Evolutionary conservation across 2,113 vertebrate species (phyloP).

Genomic region (Chionodraco myersi): DNA sequence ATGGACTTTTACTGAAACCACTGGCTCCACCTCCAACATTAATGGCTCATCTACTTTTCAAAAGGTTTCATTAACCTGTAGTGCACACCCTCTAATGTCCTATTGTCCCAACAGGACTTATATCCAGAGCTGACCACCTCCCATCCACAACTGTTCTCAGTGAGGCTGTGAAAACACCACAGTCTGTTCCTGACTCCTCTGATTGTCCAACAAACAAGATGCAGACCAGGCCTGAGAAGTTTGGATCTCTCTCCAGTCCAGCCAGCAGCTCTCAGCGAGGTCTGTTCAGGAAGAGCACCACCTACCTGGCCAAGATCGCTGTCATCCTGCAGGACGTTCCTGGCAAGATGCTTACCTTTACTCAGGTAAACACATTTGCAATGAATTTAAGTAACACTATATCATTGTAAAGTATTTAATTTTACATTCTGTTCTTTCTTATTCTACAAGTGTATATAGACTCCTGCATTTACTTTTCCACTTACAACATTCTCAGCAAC

Average conservation of each 20-base stretch:
- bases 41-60: slow-evolving; percentile 11
- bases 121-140: not conserved
- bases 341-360: slow-evolving; percentile 84
- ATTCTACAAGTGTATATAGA: no score
- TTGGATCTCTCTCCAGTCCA: not conserved
- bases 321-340: slow-evolving; percentile 84
- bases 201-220: slow-evolving; percentile 27
- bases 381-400: no score
- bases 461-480: no score
- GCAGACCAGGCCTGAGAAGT: slow-evolving; percentile 18
- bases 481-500: no score
- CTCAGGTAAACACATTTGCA: slow-evolving; percentile 77
- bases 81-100: slow-evolving; percentile 31
- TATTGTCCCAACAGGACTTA: slow-evolving; percentile 29
- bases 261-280: not conserved
- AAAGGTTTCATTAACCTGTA: not conserved
- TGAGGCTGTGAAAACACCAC: not conserved
- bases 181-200: not conserved
- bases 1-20: not conserved
- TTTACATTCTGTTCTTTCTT: no score
- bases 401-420: no score
- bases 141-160: not conserved
- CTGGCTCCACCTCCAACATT: slow-evolving; percentile 35
- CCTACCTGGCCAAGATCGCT: slow-evolving; percentile 88
- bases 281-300: slow-evolving; percentile 80